These are phyloP conservation scores for Clarias pachynema DNA, from an alignment of 2,797 vertebrate species.

Conservation along the genomic window DNA sequence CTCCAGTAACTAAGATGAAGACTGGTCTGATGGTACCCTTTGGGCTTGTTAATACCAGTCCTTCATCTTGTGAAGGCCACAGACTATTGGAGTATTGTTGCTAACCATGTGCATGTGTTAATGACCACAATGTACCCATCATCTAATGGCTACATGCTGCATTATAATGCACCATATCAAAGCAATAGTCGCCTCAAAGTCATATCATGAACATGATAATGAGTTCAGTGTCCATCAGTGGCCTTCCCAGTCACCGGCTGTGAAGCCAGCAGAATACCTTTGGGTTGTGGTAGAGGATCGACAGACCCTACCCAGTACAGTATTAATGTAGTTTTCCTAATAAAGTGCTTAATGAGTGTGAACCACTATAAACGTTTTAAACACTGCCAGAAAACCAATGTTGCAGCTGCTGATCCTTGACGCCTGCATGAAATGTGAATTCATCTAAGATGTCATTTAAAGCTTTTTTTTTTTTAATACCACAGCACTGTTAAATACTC, in stretches of 20 bases:
- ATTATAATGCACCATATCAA: neutral
- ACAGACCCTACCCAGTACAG: neutral
- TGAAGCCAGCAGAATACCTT: too few relatives aligned
- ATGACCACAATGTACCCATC: neutral
- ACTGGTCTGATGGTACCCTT: neutral
- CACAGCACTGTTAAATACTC: too few relatives aligned
- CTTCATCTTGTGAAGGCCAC: neutral
- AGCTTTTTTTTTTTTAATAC: neutral
- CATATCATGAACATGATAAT: neutral
- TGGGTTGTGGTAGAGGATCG: too few relatives aligned
- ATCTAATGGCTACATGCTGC: neutral
- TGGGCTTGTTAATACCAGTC: neutral
- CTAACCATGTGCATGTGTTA: neutral
- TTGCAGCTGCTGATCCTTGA: neutral
- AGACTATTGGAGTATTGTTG: neutral
- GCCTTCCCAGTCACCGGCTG: neutral
- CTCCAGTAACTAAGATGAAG: neutral
- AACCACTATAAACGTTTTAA: neutral
- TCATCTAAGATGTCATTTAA: neutral
- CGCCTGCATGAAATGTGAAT: neutral
- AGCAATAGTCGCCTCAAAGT: neutral
- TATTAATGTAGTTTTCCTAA: neutral
- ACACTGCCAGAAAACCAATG: neutral
- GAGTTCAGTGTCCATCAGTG: neutral
- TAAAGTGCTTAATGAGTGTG: neutral